Conservation (phyloP, 30 jellyfish, hydroid and myxozoan genomes). For the Turritopsis rubra region DNA sequence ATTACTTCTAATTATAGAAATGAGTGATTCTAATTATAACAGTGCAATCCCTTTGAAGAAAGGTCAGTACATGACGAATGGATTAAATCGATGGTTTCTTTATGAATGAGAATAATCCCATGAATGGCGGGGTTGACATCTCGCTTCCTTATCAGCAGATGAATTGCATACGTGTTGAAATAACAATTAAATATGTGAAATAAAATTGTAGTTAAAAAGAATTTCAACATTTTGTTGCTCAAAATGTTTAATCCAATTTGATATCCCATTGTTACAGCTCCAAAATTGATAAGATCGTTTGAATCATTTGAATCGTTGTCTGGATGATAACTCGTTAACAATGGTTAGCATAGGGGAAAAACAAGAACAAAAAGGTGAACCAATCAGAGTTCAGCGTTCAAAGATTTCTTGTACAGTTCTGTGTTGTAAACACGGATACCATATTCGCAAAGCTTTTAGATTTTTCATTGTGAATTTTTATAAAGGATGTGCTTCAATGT, state of each 20-base stretch:
- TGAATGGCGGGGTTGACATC: not conserved
- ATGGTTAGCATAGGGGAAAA: too few species aligned
- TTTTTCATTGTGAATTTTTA: too few species aligned
- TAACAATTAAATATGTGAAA: not conserved
- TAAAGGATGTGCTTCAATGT: too few species aligned
- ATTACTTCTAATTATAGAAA: not conserved
- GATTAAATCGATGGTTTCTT: not conserved
- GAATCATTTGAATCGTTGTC: not conserved
- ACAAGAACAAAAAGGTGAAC: too few species aligned
- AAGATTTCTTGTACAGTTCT: too few species aligned
- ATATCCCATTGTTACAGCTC: not conserved
- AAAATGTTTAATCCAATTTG: not conserved
- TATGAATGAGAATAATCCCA: not conserved
- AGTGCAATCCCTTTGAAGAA: not conserved
- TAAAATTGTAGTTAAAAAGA: not conserved
- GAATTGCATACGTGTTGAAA: not conserved
- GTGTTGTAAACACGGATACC: too few species aligned
- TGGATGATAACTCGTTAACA: not conserved
- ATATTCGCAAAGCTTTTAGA: too few species aligned
- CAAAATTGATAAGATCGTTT: not conserved
- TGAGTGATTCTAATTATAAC: not conserved
- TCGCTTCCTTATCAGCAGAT: not conserved
- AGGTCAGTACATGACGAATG: not conserved
- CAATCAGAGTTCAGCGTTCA: too few species aligned
- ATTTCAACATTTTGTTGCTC: not conserved